Percentiles rank a stretch among this genome's conserved stretches.
These are phyloP conservation scores for Aplidium turbinatum DNA, from an alignment of 23 tunicate species.

Conservation along the genomic window DNA sequence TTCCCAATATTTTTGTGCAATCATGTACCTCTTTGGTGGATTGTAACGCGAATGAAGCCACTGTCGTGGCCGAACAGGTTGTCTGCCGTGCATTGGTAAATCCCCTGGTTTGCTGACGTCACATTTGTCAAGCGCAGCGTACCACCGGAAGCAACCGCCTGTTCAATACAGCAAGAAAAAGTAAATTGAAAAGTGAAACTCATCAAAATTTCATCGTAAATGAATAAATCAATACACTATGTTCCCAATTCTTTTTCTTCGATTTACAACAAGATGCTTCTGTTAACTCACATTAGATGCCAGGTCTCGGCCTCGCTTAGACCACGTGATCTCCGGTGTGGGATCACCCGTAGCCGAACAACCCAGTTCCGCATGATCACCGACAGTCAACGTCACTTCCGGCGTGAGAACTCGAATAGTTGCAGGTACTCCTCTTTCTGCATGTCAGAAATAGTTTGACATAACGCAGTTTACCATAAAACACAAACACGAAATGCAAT, in stretches of 20 bases:
- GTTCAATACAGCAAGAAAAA: too few species aligned
- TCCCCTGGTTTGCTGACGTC: conserved; percentile 42
- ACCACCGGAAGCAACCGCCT: conserved; percentile 30
- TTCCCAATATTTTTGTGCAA: too few species aligned
- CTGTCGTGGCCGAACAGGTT: conserved; percentile 52
- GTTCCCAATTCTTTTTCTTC: neutral
- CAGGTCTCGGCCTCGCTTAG: conserved; percentile 4
- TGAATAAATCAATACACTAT: neutral
- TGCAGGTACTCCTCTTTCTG: conserved; percentile 50
- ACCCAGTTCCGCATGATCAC: conserved; percentile 31
- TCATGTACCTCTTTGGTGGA: conserved; percentile 47
- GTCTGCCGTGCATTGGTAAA: conserved; percentile 65
- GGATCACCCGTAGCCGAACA: conserved; percentile 63
- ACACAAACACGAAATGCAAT: neutral
- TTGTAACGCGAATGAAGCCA: conserved; percentile 42
- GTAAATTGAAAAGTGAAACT: neutral
- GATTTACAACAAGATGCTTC: neutral
- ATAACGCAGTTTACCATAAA: neutral
- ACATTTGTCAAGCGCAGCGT: conserved; percentile 40
- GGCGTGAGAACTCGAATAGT: conserved; percentile 46
- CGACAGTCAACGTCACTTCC: conserved; percentile 35
- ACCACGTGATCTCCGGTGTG: conserved; percentile 57
- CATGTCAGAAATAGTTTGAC: neutral
- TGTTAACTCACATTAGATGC: conserved; percentile 5
- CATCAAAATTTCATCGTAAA: neutral